These are phyloP conservation scores for Helostoma temminkii DNA, from an alignment of 2,797 vertebrate genomes.

Conservation along the genomic window DNA sequence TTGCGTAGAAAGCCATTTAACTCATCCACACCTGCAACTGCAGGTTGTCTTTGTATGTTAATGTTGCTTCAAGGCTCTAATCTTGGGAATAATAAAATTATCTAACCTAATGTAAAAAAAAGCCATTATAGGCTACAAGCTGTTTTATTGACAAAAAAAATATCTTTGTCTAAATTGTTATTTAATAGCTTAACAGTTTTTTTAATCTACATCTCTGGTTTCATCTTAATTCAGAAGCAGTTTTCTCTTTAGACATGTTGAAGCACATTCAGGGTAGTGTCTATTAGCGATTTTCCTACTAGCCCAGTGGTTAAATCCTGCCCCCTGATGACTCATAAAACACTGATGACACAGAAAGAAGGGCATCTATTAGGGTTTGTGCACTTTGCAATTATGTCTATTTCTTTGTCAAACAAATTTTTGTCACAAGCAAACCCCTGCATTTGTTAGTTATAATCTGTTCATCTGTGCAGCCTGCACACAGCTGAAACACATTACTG, in stretches of 20 bases:
- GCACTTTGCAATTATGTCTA: conserved; percentile 12
- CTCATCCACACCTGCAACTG: neutral
- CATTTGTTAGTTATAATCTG: conserved; percentile 2
- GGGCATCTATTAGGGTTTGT: neutral
- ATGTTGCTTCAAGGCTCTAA: neutral
- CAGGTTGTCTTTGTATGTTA: too few species aligned
- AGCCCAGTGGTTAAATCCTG: conserved; percentile 27
- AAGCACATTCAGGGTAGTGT: conserved; percentile 30
- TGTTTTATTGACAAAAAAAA: neutral
- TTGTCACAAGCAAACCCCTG: neutral
- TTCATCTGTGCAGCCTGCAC: neutral
- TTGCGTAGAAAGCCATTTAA: neutral
- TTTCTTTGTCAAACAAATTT: conserved; percentile 10
- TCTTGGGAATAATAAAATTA: neutral
- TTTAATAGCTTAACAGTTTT: neutral
- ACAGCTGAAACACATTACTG: conserved; percentile 13
- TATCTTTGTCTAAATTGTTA: neutral
- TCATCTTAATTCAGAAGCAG: conserved; percentile 10
- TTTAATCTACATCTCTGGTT: neutral
- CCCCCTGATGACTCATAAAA: conserved; percentile 63
- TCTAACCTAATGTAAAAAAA: too few species aligned
- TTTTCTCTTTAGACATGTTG: conserved; percentile 37
- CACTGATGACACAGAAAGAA: neutral
- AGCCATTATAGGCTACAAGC: too few species aligned
- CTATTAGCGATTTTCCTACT: conserved; percentile 13